phyloP scores from a whole-genome alignment of 2,888 invertebrate genomes.

The Amiota minor region DNA sequence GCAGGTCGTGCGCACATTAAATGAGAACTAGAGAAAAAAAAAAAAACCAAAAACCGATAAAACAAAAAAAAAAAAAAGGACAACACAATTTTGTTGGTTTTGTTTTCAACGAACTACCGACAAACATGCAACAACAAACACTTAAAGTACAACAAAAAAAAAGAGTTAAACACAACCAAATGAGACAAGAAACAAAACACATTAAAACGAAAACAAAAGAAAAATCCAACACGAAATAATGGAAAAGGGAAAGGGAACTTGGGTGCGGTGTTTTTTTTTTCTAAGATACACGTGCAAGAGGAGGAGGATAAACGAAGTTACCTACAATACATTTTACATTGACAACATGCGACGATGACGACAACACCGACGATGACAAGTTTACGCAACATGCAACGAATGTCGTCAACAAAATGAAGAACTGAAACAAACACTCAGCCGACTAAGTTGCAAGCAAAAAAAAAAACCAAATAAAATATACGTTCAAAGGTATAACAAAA shows the following conservation, averaged over 20 bases:
- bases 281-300: constrained; percentile 32
- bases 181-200: constrained; percentile 34
- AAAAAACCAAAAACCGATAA: constrained; percentile 12
- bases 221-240: constrained; percentile 7
- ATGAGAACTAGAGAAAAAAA: neutral
- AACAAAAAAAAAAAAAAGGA: constrained; percentile 18
- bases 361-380: constrained; percentile 35
- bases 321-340: constrained; percentile 35
- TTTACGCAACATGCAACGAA: constrained; percentile 48
- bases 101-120: constrained; percentile 20
- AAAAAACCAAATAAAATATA: too few species aligned
- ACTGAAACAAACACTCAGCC: constrained; percentile 38
- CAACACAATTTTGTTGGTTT: constrained; percentile 12
- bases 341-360: constrained; percentile 48
- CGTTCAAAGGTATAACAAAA: too few species aligned
- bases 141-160: constrained; percentile 32
- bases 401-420: constrained; percentile 1
- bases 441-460: constrained; percentile 22
- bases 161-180: constrained; percentile 38
- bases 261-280: neutral
- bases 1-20: constrained; percentile 39
- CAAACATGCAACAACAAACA: constrained; percentile 45
- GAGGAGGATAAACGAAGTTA: constrained; percentile 41
- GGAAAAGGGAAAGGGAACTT: neutral
- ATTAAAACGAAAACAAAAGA: constrained; percentile 30